A percentile compares a stretch with the other conserved stretches of the same genome.
phyloP scores from a whole-genome alignment of 2,888 invertebrate species.

The Platycnemis pennipes region DNA sequence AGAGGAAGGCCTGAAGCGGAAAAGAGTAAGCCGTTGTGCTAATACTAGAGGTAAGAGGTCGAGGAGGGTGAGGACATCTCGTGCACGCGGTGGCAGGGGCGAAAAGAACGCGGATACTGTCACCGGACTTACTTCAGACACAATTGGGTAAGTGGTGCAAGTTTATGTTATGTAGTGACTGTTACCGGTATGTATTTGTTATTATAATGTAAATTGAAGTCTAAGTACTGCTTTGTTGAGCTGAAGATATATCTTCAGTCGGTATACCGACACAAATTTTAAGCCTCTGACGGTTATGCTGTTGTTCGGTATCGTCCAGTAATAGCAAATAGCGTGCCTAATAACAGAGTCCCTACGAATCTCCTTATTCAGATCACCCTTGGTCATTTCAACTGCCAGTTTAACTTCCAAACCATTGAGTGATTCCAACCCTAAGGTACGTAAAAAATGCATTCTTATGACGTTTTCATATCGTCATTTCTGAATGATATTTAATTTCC shows the following conservation, averaged over 20 bases:
- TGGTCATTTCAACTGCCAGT: neutral
- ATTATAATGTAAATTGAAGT: too few relatives aligned
- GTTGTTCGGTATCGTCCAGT: too few relatives aligned
- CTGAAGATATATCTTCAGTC: too few relatives aligned
- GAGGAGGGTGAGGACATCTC: neutral
- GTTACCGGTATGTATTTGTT: too few relatives aligned
- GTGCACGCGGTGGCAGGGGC: neutral
- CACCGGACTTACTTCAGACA: neutral
- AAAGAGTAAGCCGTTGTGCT: neutral
- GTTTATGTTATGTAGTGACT: too few relatives aligned
- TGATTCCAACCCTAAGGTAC: neutral
- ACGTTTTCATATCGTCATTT: neutral
- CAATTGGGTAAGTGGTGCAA: neutral
- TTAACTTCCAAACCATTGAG: neutral
- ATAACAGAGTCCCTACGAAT: too few relatives aligned
- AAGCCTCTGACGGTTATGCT: too few relatives aligned
- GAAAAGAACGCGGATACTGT: neutral
- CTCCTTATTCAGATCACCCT: neutral
- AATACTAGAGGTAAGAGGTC: neutral
- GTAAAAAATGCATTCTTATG: neutral
- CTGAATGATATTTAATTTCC: neutral
- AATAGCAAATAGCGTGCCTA: too few relatives aligned
- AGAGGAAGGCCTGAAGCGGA: neutral
- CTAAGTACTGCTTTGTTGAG: too few relatives aligned
- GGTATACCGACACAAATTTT: too few relatives aligned